Evolutionary conservation across 2,113 vertebrate species (phyloP), one percentile per base, ranked within the genome.

Genomic region (Gymnorhina tibicen): DNA sequence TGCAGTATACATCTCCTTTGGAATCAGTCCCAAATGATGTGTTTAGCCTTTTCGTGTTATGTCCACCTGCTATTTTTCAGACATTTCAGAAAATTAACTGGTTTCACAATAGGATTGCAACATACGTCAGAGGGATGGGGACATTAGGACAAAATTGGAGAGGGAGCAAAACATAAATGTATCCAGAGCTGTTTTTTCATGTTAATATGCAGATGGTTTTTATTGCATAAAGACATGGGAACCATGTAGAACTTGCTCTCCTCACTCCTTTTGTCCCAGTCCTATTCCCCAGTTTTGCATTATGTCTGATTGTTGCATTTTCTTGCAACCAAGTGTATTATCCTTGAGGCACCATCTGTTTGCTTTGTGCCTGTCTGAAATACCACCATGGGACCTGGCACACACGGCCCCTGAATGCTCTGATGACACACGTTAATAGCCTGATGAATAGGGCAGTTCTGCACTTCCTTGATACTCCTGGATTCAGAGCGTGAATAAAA

Each of bases 101-200:
- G 86, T 95, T 95, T 93, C 86, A 87, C 89, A 91, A 91, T 52
- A 76, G 52, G 56, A 77, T 88, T 89, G 67, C 75, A 69, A 77
- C 79, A 63, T 77, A 92, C 93, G 85, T 94, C 86, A 81, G 85
- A 83, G 42, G 59, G 50, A 63, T 2, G 4, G 72, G 72, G 64
- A 83, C 75, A 47, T 80, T 66, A 55, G 63, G 59, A 77, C 62
- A 67, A 93, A 95, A 91, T 7, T 70, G 68, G 59, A 90, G 68
- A 37, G 73, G 53, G 64, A 88, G 41, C 28, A 93, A 78, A 89
- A n/a, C 10, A 68, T 23, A 53, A 95, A 81, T 44, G 66, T 50
- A 47, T 72, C 72, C 75, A 94, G 79, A 94, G 68, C 85, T 93
- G 79, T 95, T 93, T 95, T 93, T 96, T 96, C 92, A 92, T 95